Conservation (phyloP, 2,888 invertebrate genomes). For the Halictus ligatus region DNA sequence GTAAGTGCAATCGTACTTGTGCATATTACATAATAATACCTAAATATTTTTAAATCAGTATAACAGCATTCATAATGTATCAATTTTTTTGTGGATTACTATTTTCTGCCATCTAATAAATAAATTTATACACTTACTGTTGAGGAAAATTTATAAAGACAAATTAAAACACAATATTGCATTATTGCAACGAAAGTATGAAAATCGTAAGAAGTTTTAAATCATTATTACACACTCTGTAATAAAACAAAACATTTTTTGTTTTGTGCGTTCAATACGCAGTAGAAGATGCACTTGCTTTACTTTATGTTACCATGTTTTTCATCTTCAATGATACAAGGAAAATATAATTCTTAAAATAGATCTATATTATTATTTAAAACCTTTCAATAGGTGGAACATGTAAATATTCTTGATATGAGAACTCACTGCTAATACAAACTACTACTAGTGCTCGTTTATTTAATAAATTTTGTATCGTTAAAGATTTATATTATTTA, state of each 20-base stretch:
- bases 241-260: neutral
- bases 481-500: slow-evolving; percentile 7
- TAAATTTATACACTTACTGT: slow-evolving; percentile 9
- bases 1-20: slow-evolving; percentile 18
- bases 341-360: slow-evolving; percentile 5
- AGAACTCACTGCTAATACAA: neutral
- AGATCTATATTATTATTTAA: slow-evolving; percentile 7
- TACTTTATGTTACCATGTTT: slow-evolving; percentile 11
- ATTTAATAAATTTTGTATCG: slow-evolving; percentile 9
- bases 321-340: slow-evolving; percentile 2
- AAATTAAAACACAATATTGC: neutral
- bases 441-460: slow-evolving; percentile 13
- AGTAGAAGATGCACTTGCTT: neutral
- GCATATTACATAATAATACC: slow-evolving; percentile 13
- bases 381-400: neutral
- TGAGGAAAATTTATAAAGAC: neutral
- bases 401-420: neutral
- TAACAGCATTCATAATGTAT: slow-evolving; percentile 6
- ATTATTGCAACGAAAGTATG: neutral
- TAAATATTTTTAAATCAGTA: slow-evolving; percentile 13
- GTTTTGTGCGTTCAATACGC: neutral
- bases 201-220: neutral
- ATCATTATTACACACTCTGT: neutral
- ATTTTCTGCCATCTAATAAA: slow-evolving; percentile 15
- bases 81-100: slow-evolving; percentile 14